Base-by-base conservation (phyloP, 2,113 vertebrate genomes). In the Boleophthalmus pectinirostris region DNA sequence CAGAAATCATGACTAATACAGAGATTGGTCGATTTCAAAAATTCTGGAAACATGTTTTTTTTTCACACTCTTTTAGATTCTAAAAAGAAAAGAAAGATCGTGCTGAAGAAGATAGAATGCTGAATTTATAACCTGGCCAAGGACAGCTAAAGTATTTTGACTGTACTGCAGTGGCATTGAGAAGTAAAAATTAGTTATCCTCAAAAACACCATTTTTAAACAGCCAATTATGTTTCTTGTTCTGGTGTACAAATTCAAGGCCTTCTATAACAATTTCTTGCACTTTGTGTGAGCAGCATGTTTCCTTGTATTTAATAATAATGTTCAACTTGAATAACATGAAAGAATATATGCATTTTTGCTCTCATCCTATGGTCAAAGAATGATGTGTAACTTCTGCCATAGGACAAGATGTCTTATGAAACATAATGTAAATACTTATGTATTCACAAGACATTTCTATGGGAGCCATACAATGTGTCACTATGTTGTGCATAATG, bases 11-110 rank as follows among this genome's bases (percentile, higher is more conserved):
- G 15, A 33, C 57, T 1, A 25, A 5, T 60, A 60, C 71, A 80
- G 45, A 69, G 15, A 72, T 70, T 61, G 64, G 25, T 29, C 16
- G 66, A 38, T 8, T 61, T 25, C 24, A 61, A 29, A 61, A 20
- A 29, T 33, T 29, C 14, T 14, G 25, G 7, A 29, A 2, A 18
- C 25, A 15, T 1, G 29, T 24, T 60, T 25, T 13, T 29, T 25
- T 60, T 58, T 61, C 9, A 43, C 38, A 43, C 38, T 38, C 23
- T 14, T 33, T 33, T 4, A 61, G 15, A 18, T 61, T 61, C 16
- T 18, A 58, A 56, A n/a, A 56, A 58, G 56, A 58, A 33, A 25
- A 16, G 25, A 54, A 54, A 54, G 5, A 25, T 60, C 6, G 24
- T 29, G 25, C 23, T 29, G 57, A 18, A 61, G 58, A 33, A 8